Conservation (phyloP, 2,797 vertebrate species). For the Myotis vivesi region DNA sequence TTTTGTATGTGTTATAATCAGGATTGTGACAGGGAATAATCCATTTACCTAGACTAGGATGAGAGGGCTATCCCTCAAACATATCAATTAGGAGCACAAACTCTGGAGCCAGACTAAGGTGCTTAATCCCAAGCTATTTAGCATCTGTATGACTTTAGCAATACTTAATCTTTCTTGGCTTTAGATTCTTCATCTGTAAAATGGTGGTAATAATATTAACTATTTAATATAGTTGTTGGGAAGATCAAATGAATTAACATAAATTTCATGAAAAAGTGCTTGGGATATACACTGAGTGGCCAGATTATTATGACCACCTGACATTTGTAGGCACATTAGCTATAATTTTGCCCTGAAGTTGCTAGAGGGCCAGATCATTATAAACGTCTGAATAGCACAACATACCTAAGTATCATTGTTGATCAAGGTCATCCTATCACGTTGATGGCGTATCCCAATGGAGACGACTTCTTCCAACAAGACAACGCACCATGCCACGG, state of each 20-base stretch:
- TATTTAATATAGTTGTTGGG: neutral
- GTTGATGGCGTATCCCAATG: too few species aligned
- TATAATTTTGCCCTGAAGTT: too few species aligned
- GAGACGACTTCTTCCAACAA: too few species aligned
- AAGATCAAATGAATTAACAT: conserved; percentile 26
- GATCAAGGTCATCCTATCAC: too few species aligned
- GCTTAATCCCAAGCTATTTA: neutral
- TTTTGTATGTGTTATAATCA: neutral
- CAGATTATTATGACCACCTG: too few species aligned
- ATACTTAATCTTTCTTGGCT: neutral
- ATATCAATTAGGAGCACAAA: neutral
- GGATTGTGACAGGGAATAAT: neutral
- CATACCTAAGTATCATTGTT: too few species aligned
- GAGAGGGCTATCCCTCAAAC: neutral
- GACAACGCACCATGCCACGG: too few species aligned
- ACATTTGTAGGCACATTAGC: too few species aligned
- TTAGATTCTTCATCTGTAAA: neutral
- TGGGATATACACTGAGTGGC: neutral
- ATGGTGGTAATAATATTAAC: neutral
- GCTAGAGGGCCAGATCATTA: too few species aligned
- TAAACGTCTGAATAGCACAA: too few species aligned
- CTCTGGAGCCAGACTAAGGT: neutral
- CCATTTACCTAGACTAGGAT: neutral
- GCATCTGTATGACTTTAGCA: neutral
- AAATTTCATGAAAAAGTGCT: neutral